A percentile compares a stretch with the other conserved stretches of the same genome.
Conservation (phyloP, 2,113 vertebrate species). For the Camelus bactrianus region DNA sequence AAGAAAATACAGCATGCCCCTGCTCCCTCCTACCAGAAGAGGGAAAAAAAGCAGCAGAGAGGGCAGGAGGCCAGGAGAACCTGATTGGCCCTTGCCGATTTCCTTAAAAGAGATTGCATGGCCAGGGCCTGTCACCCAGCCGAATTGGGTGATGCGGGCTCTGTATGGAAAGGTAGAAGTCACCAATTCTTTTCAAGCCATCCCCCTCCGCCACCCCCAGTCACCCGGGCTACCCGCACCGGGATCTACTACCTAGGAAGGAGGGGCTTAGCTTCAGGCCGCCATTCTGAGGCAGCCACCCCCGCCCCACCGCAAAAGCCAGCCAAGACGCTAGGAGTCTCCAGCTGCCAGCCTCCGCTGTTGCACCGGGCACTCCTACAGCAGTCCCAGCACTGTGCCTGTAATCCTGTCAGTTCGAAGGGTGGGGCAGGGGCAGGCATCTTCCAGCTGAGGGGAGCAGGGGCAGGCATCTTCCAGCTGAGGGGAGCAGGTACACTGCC, state of each 20-base stretch:
- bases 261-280: conserved; percentile 67
- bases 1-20: conserved; percentile 73
- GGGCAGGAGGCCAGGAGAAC: conserved; percentile 81
- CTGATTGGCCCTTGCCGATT: conserved; percentile 65
- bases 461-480: neutral
- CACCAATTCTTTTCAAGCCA: conserved; percentile 20
- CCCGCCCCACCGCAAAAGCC: neutral
- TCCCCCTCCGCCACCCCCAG: neutral
- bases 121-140: conserved; percentile 58
- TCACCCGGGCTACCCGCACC: neutral
- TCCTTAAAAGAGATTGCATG: conserved; percentile 79
- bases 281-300: conserved; percentile 70
- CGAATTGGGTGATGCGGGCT: conserved; percentile 57
- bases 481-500: conserved; percentile 17
- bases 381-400: neutral
- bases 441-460: neutral
- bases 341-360: neutral
- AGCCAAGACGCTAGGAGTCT: conserved; percentile 27
- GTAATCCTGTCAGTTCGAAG: neutral
- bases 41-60: conserved; percentile 32
- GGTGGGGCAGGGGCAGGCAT: neutral
- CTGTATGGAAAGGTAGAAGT: conserved; percentile 53
- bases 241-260: conserved; percentile 52
- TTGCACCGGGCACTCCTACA: neutral
- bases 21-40: conserved; percentile 65